Evolutionary conservation across 2,113 vertebrate genomes (phyloP).

Genomic region (Psilopogon haemacephalus): DNA sequence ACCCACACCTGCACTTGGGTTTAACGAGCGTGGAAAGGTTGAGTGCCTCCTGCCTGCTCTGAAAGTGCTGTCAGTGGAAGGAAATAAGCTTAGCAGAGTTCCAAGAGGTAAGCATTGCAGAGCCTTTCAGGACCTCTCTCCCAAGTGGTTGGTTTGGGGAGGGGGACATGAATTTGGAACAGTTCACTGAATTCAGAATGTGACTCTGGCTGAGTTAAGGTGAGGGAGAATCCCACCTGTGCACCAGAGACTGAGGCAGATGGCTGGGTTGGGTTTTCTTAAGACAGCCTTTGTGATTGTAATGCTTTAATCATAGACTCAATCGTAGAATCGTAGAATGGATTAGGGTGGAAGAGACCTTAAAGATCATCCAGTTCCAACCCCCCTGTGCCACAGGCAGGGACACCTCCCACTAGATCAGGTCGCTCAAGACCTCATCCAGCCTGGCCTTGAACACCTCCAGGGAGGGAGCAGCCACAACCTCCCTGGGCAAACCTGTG

Average conservation of each 20-base stretch:
- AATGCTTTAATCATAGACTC: no score
- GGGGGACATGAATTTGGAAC: background rate
- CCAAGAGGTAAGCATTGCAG: slow-evolving; percentile 81
- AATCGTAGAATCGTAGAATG: no score
- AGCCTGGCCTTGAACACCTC: no score
- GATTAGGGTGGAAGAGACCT: no score
- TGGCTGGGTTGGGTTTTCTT: fast-evolving
- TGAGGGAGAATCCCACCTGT: background rate
- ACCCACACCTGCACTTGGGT: background rate
- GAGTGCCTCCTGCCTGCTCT: background rate
- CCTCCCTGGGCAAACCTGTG: no score
- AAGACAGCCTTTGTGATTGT: background rate
- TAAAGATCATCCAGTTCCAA: no score
- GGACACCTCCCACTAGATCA: no score
- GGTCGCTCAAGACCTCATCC: no score
- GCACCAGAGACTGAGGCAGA: background rate
- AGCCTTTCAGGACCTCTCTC: background rate
- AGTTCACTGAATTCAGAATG: background rate
- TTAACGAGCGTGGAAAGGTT: background rate
- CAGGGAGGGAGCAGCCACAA: no score
- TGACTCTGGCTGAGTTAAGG: background rate
- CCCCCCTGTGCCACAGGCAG: no score
- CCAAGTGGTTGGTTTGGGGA: background rate
- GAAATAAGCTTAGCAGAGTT: slow-evolving; percentile 78
- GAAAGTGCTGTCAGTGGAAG: slow-evolving; percentile 75